Evolutionary conservation across 2,113 vertebrate genomes (phyloP), one percentile per base, ranked within the genome.

Genomic region (Oenanthe oenanthe): DNA sequence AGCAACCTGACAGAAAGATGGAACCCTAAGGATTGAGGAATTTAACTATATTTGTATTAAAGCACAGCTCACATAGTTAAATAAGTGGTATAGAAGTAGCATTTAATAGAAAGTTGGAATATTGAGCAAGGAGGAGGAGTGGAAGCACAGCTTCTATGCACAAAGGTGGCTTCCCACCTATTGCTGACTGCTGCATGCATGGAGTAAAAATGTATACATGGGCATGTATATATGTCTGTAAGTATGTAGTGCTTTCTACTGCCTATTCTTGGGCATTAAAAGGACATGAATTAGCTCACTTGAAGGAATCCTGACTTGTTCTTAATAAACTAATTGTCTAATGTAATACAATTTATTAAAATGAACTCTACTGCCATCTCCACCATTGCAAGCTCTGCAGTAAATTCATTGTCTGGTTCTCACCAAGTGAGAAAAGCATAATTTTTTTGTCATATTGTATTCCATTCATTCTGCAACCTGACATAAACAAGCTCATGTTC

Each of bases 401-500:
- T 16, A 85, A 47, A 38, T 88, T 82, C 17, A 15, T 40, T 42
- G 28, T 56, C 77, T 78, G 85, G 32, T 68, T 91, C 62, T 91
- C 89, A 80, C 79, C 61, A 89, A 92, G 60, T 50, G 38, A 91
- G 67, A 88, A 22, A 36, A 88, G 40, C 12, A 15, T 43, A 18
- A 13, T 13, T 96, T 53, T 74, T 95, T 87, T 86, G 73, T 82
- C 84, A 51, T 72, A 32, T 40, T 88, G 29, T 93, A 47, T 53
- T 93, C 63, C 50, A 53, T 86, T 95, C 66, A 53, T 68, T 75
- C 58, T 92, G 36, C 36, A 84, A 32, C 50, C 71, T 91, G 62
- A 70, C 63, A 94, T 76, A 93, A 95, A 79, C 86, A 95, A 89
- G 31, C 54, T 92, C 58, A 17, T 88, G 66, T 54, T 91, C 54